Evolutionary conservation across 2,113 vertebrate genomes (phyloP).

Genomic region (Paedocypris sp.): DNA sequence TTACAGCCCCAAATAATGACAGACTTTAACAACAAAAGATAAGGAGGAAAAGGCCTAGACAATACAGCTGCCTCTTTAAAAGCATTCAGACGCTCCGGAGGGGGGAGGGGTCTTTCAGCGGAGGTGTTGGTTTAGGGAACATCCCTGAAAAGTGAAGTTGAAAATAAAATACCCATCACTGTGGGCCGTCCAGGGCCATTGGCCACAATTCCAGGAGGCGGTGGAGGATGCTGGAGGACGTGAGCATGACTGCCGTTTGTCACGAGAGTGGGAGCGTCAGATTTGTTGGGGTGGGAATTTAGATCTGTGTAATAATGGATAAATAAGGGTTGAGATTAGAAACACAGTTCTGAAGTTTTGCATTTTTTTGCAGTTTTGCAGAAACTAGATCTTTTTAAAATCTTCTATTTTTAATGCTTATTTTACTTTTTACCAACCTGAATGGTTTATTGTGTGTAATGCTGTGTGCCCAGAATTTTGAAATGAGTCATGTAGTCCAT

Average conservation of each 20-base stretch:
- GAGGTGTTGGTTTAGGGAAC: constrained; percentile 24
- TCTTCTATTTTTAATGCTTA: no score
- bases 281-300: constrained; percentile 34
- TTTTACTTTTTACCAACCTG: constrained; percentile 56
- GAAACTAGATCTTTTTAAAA: no score
- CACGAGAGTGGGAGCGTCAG: constrained; percentile 41
- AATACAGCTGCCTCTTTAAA: constrained; percentile 32
- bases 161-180: constrained; percentile 57
- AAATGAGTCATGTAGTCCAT: constrained; percentile 27
- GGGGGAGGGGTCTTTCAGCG: constrained; percentile 31
- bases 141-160: not conserved
- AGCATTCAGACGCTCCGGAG: constrained; percentile 23
- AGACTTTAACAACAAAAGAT: constrained; percentile 47
- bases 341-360: no score
- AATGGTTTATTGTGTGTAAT: constrained; percentile 43
- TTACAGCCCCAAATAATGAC: constrained; percentile 49
- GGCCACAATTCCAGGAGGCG: constrained; percentile 44
- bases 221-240: constrained; percentile 53
- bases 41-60: constrained; percentile 27
- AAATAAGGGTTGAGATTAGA: no score
- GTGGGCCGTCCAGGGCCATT: constrained; percentile 60
- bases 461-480: constrained; percentile 30
- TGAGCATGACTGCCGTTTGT: constrained; percentile 70
- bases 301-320: constrained; percentile 50
- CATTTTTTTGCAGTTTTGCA: no score